Percentiles rank a stretch among this genome's conserved stretches.
These are phyloP conservation scores for Archocentrus centrarchus DNA, from an alignment of 2,113 vertebrate genomes.

Conservation along the genomic window DNA sequence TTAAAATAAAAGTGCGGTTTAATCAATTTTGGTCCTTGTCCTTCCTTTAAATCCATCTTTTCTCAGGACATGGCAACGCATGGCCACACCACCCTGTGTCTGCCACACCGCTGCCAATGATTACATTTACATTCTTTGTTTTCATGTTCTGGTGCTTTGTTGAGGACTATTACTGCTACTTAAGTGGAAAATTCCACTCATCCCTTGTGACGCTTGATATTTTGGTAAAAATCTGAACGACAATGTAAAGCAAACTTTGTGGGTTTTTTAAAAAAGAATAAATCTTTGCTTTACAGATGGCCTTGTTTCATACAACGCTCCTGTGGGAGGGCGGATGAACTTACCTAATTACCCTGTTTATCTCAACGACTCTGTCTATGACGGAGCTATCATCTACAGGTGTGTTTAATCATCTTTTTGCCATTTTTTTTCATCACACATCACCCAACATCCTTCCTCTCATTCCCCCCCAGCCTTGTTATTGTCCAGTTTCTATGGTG, in stretches of 20 bases:
- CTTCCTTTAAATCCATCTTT: background rate
- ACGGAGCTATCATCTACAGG: slow-evolving; percentile 93
- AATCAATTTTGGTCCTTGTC: background rate
- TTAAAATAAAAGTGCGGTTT: background rate
- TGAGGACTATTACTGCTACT: background rate
- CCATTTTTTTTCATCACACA: background rate
- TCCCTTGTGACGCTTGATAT: background rate
- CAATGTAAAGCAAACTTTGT: slow-evolving; percentile 12
- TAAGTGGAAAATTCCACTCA: slow-evolving; percentile 16
- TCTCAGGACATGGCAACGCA: background rate
- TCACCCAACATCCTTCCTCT: background rate
- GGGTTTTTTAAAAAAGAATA: background rate
- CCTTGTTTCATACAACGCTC: slow-evolving; percentile 92
- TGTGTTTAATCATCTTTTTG: slow-evolving; percentile 49
- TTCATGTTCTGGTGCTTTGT: background rate
- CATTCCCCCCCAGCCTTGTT: slow-evolving; percentile 32
- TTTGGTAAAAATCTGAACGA: background rate
- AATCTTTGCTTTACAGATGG: slow-evolving; percentile 83
- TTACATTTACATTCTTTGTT: background rate
- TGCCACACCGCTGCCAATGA: background rate
- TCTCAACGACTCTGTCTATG: slow-evolving; percentile 95
- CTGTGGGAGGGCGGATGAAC: slow-evolving; percentile 88
- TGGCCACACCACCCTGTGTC: background rate
- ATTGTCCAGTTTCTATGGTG: slow-evolving; percentile 67
- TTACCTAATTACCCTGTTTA: slow-evolving; percentile 82